phyloP scores from a whole-genome alignment of 2,113 vertebrate genomes.

The Cyanistes caeruleus region DNA sequence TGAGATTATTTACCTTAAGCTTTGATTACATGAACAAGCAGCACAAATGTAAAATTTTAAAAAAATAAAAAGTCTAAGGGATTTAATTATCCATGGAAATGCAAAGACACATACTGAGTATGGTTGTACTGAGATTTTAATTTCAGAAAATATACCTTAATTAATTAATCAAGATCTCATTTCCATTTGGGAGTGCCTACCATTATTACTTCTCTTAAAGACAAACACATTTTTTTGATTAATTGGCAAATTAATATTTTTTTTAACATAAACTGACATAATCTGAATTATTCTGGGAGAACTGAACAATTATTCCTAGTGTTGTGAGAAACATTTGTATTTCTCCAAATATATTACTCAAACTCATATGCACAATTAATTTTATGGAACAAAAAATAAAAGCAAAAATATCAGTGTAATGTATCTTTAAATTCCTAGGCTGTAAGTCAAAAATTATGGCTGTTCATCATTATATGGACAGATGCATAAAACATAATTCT shows the following conservation, averaged over 20 bases:
- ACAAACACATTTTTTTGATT: rapidly evolving
- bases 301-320: neutral
- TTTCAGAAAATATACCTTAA: neutral
- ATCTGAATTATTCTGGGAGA: neutral
- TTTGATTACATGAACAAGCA: neutral
- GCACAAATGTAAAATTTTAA: neutral
- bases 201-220: neutral
- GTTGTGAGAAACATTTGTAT: neutral
- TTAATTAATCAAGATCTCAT: neutral
- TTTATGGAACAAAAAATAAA: neutral
- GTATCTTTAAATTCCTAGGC: neutral
- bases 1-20: neutral
- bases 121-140: neutral
- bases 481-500: neutral
- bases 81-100: neutral
- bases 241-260: neutral
- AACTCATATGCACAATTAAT: neutral
- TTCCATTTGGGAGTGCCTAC: neutral
- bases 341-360: neutral
- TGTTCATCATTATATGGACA: neutral
- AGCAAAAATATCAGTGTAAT: neutral
- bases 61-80: neutral
- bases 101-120: neutral
- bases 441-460: neutral
- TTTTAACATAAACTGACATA: neutral